These are phyloP conservation scores for Tineola bisselliella DNA, from an alignment of 2,888 invertebrate genomes.

Conservation along the genomic window DNA sequence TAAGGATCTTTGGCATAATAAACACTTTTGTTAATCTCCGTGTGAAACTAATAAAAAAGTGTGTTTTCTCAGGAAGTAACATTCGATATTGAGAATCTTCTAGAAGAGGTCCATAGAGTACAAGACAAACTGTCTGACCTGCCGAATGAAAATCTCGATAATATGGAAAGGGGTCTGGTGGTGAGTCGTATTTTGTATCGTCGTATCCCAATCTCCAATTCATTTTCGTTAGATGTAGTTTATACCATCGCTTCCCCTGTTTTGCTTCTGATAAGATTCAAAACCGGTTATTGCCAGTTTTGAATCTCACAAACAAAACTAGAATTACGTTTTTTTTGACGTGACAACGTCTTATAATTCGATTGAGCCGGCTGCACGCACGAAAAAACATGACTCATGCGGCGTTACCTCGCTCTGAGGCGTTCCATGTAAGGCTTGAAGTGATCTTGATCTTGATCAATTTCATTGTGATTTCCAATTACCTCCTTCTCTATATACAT, in stretches of 20 bases:
- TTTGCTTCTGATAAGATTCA: constrained; percentile 2
- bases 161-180: constrained; percentile 76
- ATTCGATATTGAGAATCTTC: constrained; percentile 76
- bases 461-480: too few species aligned
- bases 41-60: neutral
- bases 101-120: constrained; percentile 72
- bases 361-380: too few species aligned
- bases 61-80: constrained; percentile 67
- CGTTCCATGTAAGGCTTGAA: too few species aligned
- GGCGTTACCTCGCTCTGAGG: too few species aligned
- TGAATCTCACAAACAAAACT: constrained; percentile 43
- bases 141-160: constrained; percentile 75
- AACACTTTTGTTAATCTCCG: neutral
- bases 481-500: too few species aligned
- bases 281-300: constrained; percentile 11
- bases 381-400: too few species aligned
- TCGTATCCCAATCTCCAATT: neutral
- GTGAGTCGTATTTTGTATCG: constrained; percentile 58
- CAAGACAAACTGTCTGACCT: constrained; percentile 75
- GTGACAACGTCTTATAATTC: too few species aligned
- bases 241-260: constrained; percentile 14
- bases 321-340: too few species aligned
- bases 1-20: neutral
- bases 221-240: neutral
- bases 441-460: too few species aligned